These are phyloP conservation scores for Osmoderma eremita DNA, from an alignment of 2,888 invertebrate species.

Conservation along the genomic window DNA sequence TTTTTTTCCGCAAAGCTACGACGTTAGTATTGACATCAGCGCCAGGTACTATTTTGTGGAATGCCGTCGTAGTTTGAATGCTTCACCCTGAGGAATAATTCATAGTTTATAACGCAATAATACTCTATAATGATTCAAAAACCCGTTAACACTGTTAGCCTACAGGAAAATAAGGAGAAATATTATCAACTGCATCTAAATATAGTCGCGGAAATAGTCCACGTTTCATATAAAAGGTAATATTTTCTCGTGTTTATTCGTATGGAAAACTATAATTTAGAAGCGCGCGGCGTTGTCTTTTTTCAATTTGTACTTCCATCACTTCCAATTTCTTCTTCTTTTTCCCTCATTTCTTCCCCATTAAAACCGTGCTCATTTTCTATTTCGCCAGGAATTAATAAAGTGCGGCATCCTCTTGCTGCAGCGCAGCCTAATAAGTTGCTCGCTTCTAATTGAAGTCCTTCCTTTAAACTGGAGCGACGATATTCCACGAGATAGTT, in stretches of 20 bases:
- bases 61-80: no score
- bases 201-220: no score
- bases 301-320: background rate
- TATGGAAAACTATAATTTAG: background rate
- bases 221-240: no score
- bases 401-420: background rate
- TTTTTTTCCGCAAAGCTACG: no score
- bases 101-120: no score
- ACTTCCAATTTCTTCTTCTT: constrained; percentile 2
- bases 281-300: background rate
- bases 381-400: constrained; percentile 6
- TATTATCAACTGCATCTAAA: no score
- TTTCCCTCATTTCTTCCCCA: background rate
- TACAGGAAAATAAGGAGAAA: no score
- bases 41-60: no score
- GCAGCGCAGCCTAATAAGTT: constrained; percentile 10
- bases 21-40: no score
- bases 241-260: background rate
- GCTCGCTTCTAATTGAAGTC: constrained; percentile 29
- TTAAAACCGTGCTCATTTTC: constrained; percentile 3
- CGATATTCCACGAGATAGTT: constrained; percentile 4
- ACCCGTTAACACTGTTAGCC: no score
- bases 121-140: no score
- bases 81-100: no score
- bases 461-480: constrained; percentile 21